Percentiles rank a stretch among this genome's conserved stretches.
Evolutionary conservation across 2,113 vertebrate genomes (phyloP).

Genomic region (Barbus barbus): DNA sequence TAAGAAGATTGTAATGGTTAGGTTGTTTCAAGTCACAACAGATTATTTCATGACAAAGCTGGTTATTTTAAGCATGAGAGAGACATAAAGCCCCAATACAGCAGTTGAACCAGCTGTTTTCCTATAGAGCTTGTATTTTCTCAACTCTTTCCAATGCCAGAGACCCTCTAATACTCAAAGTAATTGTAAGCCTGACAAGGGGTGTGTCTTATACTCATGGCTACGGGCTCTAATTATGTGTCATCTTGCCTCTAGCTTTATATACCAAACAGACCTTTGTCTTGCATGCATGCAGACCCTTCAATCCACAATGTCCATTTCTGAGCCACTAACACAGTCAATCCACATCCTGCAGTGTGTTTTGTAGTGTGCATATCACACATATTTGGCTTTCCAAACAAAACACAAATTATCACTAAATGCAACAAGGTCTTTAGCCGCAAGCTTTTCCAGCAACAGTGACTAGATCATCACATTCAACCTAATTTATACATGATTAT

Average conservation of each 20-base stretch:
- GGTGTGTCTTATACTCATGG: slow-evolving; percentile 57
- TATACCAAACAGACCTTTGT: slow-evolving; percentile 73
- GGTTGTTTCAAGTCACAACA: background rate
- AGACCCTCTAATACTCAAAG: slow-evolving; percentile 67
- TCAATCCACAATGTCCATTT: slow-evolving; percentile 56
- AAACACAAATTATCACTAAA: too few species aligned
- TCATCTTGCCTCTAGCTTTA: slow-evolving; percentile 68
- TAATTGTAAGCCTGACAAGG: slow-evolving; percentile 70
- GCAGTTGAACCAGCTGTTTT: slow-evolving; percentile 51
- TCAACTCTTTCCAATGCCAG: slow-evolving; percentile 49
- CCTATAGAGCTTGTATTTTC: slow-evolving; percentile 53
- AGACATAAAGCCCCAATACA: background rate
- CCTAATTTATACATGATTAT: slow-evolving; percentile 16
- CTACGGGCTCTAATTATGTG: slow-evolving; percentile 72
- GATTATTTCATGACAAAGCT: slow-evolving; percentile 7
- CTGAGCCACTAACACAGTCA: slow-evolving; percentile 36
- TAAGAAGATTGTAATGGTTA: background rate
- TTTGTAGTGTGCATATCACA: slow-evolving; percentile 15
- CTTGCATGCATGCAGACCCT: slow-evolving; percentile 53
- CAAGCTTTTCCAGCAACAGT: background rate
- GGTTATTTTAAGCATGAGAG: background rate
- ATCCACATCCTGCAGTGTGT: slow-evolving; percentile 6
- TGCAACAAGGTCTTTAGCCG: background rate
- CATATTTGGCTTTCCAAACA: slow-evolving; percentile 8
- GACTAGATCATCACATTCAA: background rate